Percentiles rank a stretch among this genome's conserved stretches.
phyloP scores from a whole-genome alignment of 1,140 invertebrate species.

The Diorhabda carinulata region DNA sequence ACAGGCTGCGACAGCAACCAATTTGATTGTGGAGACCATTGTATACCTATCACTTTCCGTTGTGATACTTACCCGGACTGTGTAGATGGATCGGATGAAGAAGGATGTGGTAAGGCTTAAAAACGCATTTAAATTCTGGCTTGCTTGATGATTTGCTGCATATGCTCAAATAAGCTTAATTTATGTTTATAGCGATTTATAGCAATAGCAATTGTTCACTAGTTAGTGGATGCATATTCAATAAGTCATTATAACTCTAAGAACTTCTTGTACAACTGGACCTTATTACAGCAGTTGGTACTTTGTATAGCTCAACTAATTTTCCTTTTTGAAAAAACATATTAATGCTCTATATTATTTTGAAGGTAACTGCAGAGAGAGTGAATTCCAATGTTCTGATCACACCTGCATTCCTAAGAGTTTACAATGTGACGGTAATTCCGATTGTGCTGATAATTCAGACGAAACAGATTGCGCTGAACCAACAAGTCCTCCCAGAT shows the following conservation, averaged over 20 bases:
- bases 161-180: too few relatives aligned
- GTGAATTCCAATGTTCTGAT: constrained; percentile 57
- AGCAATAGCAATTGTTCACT: too few relatives aligned
- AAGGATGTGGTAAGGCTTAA: constrained; percentile 59
- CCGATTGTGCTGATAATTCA: constrained; percentile 64
- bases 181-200: too few relatives aligned
- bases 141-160: not conserved
- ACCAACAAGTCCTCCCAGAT: constrained; percentile 26
- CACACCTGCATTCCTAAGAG: constrained; percentile 65
- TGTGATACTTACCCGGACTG: constrained; percentile 88
- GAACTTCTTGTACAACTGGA: too few relatives aligned
- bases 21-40: constrained; percentile 70
- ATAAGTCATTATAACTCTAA: too few relatives aligned
- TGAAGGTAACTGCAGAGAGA: constrained; percentile 44
- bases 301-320: too few relatives aligned
- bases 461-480: constrained; percentile 57
- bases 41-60: constrained; percentile 84
- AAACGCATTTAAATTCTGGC: not conserved
- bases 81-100: constrained; percentile 81
- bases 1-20: constrained; percentile 63
- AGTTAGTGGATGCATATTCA: too few relatives aligned
- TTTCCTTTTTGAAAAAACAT: too few relatives aligned
- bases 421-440: constrained; percentile 60
- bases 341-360: too few relatives aligned
- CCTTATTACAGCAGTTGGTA: too few relatives aligned